A percentile compares a stretch with the other conserved stretches of the same genome.
Conservation (phyloP, 1,140 invertebrate species). For the Oedothorax gibbosus region DNA sequence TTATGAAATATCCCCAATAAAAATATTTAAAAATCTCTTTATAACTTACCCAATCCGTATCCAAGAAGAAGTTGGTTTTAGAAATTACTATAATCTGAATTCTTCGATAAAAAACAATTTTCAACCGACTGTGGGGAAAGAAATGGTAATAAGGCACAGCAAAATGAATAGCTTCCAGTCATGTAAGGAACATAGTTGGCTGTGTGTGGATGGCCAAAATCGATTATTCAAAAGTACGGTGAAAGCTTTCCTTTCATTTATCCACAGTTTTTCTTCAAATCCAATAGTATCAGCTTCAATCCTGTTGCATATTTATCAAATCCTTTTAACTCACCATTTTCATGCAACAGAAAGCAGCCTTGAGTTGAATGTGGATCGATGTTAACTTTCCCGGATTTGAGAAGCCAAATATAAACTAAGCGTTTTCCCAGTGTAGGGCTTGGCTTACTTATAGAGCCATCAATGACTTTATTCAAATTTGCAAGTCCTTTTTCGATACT, state of each 20-base stretch:
- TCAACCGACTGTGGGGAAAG: constrained; percentile 11
- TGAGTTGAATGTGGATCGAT: constrained; percentile 1
- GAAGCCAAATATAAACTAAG: not conserved
- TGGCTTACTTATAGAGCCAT: not conserved
- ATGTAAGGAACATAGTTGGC: constrained; percentile 22
- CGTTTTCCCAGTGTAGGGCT: too few species aligned
- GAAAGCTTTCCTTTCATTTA: constrained; percentile 40
- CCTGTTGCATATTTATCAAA: constrained; percentile 51
- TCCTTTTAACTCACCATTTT: constrained; percentile 29
- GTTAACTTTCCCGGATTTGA: not conserved
- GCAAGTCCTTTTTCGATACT: constrained; percentile 44
- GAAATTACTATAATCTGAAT: constrained; percentile 28
- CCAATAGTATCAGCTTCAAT: constrained; percentile 32
- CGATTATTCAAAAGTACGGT: constrained; percentile 46
- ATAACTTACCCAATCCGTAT: constrained; percentile 36
- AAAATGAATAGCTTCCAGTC: constrained; percentile 54
- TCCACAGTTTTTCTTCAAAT: constrained; percentile 31
- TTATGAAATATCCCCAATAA: too few species aligned
- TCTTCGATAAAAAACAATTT: constrained; percentile 33
- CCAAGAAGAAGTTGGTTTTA: constrained; percentile 11
- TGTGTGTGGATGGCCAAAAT: constrained; percentile 25
- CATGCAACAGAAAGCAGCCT: constrained; percentile 13
- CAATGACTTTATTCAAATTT: constrained; percentile 11
- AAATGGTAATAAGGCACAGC: constrained; percentile 55
- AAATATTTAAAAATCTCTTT: too few species aligned